These are phyloP conservation scores for Lampris megalopsis DNA, from an alignment of 2,113 vertebrate genomes.

Conservation along the genomic window DNA sequence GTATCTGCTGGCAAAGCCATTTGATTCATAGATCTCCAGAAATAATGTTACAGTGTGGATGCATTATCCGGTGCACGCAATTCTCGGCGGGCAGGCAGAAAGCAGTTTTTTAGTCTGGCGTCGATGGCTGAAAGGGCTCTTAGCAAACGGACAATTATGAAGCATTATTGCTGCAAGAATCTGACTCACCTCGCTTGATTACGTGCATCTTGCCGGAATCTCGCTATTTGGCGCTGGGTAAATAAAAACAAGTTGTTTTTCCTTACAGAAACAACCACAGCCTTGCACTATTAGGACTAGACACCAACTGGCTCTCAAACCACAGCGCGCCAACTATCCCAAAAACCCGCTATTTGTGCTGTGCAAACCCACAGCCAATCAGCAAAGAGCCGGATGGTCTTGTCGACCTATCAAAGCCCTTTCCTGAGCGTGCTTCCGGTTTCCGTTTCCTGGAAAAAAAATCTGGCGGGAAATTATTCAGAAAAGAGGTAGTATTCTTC, in stretches of 20 bases:
- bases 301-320: constrained; percentile 45
- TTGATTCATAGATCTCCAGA: too few species aligned
- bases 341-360: constrained; percentile 13
- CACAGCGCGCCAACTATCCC: constrained; percentile 64
- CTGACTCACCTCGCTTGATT: constrained; percentile 89
- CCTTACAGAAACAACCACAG: too few species aligned
- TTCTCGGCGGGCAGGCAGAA: too few species aligned
- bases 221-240: too few species aligned
- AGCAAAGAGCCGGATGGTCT: background rate
- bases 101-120: too few species aligned
- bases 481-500: too few species aligned
- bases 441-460: constrained; percentile 2
- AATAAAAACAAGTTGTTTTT: too few species aligned
- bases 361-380: constrained; percentile 67
- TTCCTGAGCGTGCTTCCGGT: rapidly evolving
- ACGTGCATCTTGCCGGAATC: constrained; percentile 86
- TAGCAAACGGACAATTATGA: background rate
- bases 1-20: too few species aligned
- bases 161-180: background rate
- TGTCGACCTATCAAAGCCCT: constrained; percentile 50
- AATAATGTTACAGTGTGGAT: too few species aligned
- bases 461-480: constrained; percentile 59
- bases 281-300: too few species aligned
- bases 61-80: too few species aligned
- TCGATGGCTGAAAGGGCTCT: too few species aligned